phyloP scores from a whole-genome alignment of 2,113 vertebrate species.

The Engystomops pustulosus region DNA sequence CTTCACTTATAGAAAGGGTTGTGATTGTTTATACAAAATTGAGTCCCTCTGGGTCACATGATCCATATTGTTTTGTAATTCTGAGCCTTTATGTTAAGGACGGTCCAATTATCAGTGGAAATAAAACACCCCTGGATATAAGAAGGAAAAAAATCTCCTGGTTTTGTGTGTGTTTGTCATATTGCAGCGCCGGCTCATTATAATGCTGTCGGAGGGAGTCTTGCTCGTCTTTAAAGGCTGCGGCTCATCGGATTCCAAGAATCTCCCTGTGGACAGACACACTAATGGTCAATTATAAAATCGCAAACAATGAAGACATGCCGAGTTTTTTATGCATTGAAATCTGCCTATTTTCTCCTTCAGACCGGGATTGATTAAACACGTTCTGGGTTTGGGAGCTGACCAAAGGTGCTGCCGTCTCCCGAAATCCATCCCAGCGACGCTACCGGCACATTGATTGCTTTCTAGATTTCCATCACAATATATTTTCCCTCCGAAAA shows the following conservation, averaged over 20 bases:
- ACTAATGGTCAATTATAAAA: constrained; percentile 25
- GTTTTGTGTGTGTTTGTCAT: background rate
- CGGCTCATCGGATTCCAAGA: background rate
- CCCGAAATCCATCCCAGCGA: background rate
- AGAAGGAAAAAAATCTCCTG: background rate
- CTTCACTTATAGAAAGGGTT: no score
- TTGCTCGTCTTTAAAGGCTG: background rate
- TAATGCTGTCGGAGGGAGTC: constrained; percentile 6
- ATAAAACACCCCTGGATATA: background rate
- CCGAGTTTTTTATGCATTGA: constrained; percentile 15
- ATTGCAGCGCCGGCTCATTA: constrained; percentile 1
- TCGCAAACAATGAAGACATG: background rate
- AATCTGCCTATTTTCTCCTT: background rate
- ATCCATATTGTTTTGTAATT: no score
- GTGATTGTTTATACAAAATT: no score
- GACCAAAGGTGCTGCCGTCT: background rate
- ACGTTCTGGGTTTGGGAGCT: background rate
- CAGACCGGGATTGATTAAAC: background rate
- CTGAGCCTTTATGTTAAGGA: no score
- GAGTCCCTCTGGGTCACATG: no score
- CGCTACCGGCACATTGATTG: background rate
- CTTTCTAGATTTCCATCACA: background rate
- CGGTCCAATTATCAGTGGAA: background rate
- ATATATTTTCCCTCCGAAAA: background rate
- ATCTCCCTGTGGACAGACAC: constrained; percentile 8